Conservation (phyloP, 2,888 invertebrate genomes). For the Uloborus plumipes region DNA sequence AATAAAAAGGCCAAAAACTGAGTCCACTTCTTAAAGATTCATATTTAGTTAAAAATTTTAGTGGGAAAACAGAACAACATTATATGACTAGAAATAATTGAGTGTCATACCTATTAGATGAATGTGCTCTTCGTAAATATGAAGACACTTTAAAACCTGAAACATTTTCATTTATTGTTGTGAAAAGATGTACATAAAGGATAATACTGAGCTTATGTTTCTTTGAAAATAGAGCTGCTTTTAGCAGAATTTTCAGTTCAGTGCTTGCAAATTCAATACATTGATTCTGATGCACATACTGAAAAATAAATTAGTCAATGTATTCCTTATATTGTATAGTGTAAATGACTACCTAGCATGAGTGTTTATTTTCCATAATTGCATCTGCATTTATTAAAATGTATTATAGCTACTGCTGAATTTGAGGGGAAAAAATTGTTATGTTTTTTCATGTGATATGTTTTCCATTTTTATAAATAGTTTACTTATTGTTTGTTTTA, state of each 20-base stretch:
- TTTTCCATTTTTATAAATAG: too few relatives aligned
- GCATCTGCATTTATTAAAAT: constrained; percentile 35
- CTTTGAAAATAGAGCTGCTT: constrained; percentile 40
- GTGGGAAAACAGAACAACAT: too few relatives aligned
- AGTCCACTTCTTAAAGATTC: constrained; percentile 31
- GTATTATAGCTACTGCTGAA: constrained; percentile 15
- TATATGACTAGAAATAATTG: too few relatives aligned
- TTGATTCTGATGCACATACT: constrained; percentile 47
- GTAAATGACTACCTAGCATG: constrained; percentile 44
- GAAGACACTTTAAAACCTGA: not conserved
- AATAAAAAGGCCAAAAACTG: constrained; percentile 49
- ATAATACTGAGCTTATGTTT: constrained; percentile 46
- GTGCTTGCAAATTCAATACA: constrained; percentile 27
- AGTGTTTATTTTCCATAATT: constrained; percentile 18
- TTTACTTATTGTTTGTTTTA: too few relatives aligned
- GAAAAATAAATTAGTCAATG: constrained; percentile 40
- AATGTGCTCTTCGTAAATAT: too few relatives aligned
- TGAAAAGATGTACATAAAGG: constrained; percentile 19
- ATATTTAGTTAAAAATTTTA: not conserved
- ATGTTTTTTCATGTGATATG: too few relatives aligned
- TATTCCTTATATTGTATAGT: constrained; percentile 57
- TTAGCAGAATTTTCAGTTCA: constrained; percentile 34
- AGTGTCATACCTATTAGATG: too few relatives aligned
- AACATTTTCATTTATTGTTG: constrained; percentile 15
- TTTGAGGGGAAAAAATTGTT: too few relatives aligned